phyloP scores from a whole-genome alignment of 2,797 vertebrate genomes.

The Anguilla marmorata region DNA sequence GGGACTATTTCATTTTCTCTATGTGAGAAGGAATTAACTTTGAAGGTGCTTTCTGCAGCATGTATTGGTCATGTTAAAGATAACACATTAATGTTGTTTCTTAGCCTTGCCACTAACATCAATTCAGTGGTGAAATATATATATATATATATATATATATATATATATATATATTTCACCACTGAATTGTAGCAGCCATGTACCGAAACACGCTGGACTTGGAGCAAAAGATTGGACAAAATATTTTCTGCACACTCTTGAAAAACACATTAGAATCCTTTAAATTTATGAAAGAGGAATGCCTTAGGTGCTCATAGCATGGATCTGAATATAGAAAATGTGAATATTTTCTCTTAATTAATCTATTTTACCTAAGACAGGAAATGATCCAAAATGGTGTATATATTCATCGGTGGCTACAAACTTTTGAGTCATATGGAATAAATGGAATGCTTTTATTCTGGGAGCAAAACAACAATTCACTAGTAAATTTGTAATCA shows the following conservation, averaged over 20 bases:
- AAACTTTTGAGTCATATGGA: not conserved
- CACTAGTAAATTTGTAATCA: not conserved
- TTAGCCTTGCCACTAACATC: not conserved
- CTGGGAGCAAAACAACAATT: not conserved
- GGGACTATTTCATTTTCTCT: not conserved
- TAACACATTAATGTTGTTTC: not conserved
- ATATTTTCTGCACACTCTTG: not conserved
- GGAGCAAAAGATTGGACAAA: not conserved
- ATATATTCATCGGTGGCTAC: not conserved
- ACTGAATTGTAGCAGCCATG: not conserved
- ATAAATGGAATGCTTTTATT: not conserved
- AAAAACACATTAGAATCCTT: not conserved
- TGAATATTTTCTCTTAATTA: not conserved
- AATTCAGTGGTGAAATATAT: not conserved
- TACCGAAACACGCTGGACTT: not conserved
- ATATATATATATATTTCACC: not conserved
- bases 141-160: not conserved
- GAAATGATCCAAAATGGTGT: not conserved
- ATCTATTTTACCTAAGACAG: not conserved
- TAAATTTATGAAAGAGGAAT: conserved; percentile 12
- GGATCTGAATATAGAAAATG: not conserved
- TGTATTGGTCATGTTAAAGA: not conserved
- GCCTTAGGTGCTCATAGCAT: conserved; percentile 39
- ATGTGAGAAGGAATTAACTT: not conserved
- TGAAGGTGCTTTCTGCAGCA: not conserved